Base-by-base conservation (phyloP, 2,113 vertebrate genomes). In the Triplophysa rosa region DNA sequence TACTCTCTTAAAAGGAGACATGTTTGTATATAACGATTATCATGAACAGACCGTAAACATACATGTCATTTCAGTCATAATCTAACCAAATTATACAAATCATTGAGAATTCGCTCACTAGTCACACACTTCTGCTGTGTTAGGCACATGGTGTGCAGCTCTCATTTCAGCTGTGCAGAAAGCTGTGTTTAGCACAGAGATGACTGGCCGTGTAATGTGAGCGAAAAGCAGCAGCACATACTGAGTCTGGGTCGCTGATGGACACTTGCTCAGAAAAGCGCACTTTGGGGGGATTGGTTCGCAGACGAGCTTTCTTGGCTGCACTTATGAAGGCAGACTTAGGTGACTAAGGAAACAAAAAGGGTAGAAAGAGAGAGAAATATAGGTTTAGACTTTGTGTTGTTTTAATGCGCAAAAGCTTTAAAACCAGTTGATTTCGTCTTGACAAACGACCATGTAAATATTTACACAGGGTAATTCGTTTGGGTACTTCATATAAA, bases 251-350 rank as follows among this genome's bases (percentile, higher is more conserved):
- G 92, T 97, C 92, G 80, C 96, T 96, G 88, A 98, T 91, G 67
- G 95, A 95, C 91, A 98, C 96, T 91, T 97, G 95, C 92, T 98
- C 96, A 62, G 97, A 98, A 93, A 99, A 98, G 88, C 95, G 95
- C 88, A 98, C 97, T 92, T 97, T 98, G 23, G 88, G 95, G 0
- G 97, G 96, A 87, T 99, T 97, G 81, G 95, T 98, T 89, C 95
- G 93, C 68, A 98, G 94, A 84, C 95, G 95, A 62, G 95, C 96
- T 93, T 98, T 99, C 93, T 96, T 99, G 85, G 95, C 95, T 91
- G 95, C 95, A 29, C 96, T 99, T 93, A 98, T 98, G 92, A 98
- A 99, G 90, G 97, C 97, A 82, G 97, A 98, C 90, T 98, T 98
- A 80, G 96, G 96, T 87, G 96, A 98, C 97, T 98, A 88, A 65